Percentiles rank a stretch among this genome's conserved stretches.
Conservation (phyloP, 2,113 vertebrate genomes). For the Hydrolagus affinis region DNA sequence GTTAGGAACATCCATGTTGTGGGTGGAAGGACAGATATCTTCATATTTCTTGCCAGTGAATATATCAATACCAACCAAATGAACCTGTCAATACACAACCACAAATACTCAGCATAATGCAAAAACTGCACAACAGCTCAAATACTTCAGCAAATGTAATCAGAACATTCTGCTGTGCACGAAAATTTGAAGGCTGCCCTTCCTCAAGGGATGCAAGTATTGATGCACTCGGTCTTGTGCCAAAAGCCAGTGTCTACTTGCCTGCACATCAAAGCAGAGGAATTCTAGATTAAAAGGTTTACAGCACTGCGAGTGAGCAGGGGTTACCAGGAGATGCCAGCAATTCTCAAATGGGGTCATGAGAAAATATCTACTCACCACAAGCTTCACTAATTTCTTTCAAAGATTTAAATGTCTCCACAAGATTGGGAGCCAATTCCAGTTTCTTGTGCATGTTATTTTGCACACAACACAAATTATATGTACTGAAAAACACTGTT, state of each 20-base stretch:
- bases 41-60: slow-evolving; percentile 97
- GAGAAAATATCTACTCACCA: not conserved
- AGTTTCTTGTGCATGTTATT: not conserved
- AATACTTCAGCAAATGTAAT: not conserved
- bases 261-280: not conserved
- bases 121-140: not conserved
- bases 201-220: not conserved
- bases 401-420: not conserved
- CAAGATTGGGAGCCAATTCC: not conserved
- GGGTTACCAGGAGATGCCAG: not conserved
- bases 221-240: not conserved
- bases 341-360: not conserved
- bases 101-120: not conserved
- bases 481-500: too few relatives aligned
- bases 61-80: slow-evolving; percentile 95
- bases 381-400: not conserved
- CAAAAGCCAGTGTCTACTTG: not conserved
- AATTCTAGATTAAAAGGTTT: not conserved
- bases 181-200: not conserved
- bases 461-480: too few relatives aligned
- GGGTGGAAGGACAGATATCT: slow-evolving; percentile 97
- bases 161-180: not conserved
- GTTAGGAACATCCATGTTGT: slow-evolving; percentile 97
- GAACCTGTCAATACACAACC: slow-evolving; percentile 62
- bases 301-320: not conserved